Base-by-base conservation (phyloP, 2,797 vertebrate species). In the Helarctos malayanus region DNA sequence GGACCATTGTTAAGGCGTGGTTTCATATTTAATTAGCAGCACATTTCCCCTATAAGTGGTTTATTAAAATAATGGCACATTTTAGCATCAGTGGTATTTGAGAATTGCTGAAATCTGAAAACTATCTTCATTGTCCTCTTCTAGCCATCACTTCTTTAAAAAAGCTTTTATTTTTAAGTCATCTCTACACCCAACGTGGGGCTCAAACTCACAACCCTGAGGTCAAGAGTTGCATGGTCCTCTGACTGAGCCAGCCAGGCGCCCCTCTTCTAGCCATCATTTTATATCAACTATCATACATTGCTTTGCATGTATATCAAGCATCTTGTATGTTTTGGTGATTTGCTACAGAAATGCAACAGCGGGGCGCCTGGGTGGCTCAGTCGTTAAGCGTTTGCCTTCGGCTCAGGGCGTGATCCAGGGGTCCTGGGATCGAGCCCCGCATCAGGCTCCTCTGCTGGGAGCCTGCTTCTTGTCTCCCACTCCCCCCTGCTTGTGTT, bases 41-140 rank as follows among this genome's bases (percentile, higher is more conserved):
- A 11, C 73, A 45, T 57, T 92, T 76, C 38, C 35, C 25, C 18
- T 21, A 45, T 82, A 92, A 65, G 45, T 82, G 32, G 5, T 73
- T 93, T 79, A 41, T 73, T 83, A 81, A 95, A 93, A 86, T 75
- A 47, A 56, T 14, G 29, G 41, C 52, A 35, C 52, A 41, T 71
- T 90, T 81, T 75, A 75, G 8, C n/a, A 27, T 68, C 69, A 38
- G 15, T 59, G n/a, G 4, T 88, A 68, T 94, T 79, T 90, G 35
- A 94, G 25, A 63, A 87, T 87, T 95, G 27, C 89, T 94, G 78
- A 91, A 91, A 84, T 81, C 7, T 92, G 56, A 80, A 35, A 25
- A 32, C 32, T 75, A 84, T 27, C 71, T 85, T 61, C 54, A 81
- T 78, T 87, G 87, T 90, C 41, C 19, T 94, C 80, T 56, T 68